phyloP scores from a whole-genome alignment of 92 coral and sea anemone species.

The Heteractis magnifica region DNA sequence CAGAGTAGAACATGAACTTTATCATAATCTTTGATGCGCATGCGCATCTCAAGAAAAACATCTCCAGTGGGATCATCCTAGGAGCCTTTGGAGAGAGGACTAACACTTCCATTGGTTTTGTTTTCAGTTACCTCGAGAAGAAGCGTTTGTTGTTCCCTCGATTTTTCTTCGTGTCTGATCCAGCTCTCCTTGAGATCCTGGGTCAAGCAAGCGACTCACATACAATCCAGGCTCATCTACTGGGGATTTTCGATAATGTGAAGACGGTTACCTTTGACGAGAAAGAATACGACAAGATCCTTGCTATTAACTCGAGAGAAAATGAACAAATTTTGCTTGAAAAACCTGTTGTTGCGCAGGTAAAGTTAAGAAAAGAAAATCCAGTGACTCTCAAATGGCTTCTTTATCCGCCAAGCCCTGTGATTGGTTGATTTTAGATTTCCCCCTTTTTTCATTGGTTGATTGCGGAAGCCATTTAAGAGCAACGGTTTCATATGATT shows the following conservation, averaged over 20 bases:
- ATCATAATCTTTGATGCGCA: too few species aligned
- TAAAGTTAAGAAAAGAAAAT: neutral
- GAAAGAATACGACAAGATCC: conserved; percentile 93
- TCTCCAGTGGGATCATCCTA: too few species aligned
- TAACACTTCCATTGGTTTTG: neutral
- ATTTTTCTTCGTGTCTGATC: conserved; percentile 99
- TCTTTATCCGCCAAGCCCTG: neutral
- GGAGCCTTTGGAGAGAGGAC: too few species aligned
- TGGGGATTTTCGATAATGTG: conserved; percentile 93
- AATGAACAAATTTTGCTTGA: conserved; percentile 82
- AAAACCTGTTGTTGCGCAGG: conserved; percentile 97
- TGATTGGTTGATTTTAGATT: neutral
- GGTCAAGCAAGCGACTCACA: conserved; percentile 99
- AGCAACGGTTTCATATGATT: too few species aligned
- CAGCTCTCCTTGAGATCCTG: conserved; percentile 94
- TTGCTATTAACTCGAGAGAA: conserved; percentile 91
- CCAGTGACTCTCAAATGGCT: neutral
- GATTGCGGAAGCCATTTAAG: too few species aligned
- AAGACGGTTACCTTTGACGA: conserved; percentile 97
- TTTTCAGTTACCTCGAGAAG: conserved; percentile 86
- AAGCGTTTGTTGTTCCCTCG: conserved; percentile 98
- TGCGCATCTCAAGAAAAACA: too few species aligned
- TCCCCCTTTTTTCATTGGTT: too few species aligned
- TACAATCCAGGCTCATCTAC: conserved; percentile 95
- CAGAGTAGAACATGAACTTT: too few species aligned